Evolutionary conservation across 2,113 vertebrate species (phyloP), one percentile per base, ranked within the genome.

Genomic region (Pluvialis apricaria): DNA sequence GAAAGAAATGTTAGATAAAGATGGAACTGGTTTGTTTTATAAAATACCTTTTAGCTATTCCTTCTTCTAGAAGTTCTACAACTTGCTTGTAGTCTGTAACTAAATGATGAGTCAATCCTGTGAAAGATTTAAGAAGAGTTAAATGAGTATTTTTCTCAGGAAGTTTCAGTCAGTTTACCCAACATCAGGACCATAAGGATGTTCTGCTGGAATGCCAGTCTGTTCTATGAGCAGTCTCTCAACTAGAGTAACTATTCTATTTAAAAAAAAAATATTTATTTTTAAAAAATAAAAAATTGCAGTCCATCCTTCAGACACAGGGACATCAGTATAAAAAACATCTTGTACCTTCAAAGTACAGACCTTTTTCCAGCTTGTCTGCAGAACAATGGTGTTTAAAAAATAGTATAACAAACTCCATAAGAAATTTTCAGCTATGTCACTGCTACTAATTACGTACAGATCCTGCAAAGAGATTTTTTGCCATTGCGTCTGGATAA

Each of bases 11-110:
- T 65, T 89, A 76, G 78, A 73, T 42, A 92, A 31, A 87, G 13
- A 75, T 14, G 20, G 18, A 77, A 5, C 3, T 49, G n/a, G 18
- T 42, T 86, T 87, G 28, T 44, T 82, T 88, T 15, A 60, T 9
- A 36, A 83, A 95, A 91, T 98, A 99, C 98, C 98, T 99, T 98
- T 99, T 99, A 96, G 99, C 98, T 93, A 99, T 98, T 95, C 99
- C 99, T 96, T 99, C 98, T 96, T 99, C 99, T 88, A 99, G 96
- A 83, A 99, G 99, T 87, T 98, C 97, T 90, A 99, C 97, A 70
- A 99, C 99, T 98, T 99, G 99, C 96, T 99, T 98, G 98, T 98
- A 99, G 98, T 99, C 98, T 42, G 99, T 99, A 93, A 99, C 99
- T 93, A 99, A 97, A 94, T 99, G 99, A 89, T 99, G 99, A 28